These are phyloP conservation scores for Magallana angulata DNA, from an alignment of 1,140 invertebrate genomes.

Conservation along the genomic window DNA sequence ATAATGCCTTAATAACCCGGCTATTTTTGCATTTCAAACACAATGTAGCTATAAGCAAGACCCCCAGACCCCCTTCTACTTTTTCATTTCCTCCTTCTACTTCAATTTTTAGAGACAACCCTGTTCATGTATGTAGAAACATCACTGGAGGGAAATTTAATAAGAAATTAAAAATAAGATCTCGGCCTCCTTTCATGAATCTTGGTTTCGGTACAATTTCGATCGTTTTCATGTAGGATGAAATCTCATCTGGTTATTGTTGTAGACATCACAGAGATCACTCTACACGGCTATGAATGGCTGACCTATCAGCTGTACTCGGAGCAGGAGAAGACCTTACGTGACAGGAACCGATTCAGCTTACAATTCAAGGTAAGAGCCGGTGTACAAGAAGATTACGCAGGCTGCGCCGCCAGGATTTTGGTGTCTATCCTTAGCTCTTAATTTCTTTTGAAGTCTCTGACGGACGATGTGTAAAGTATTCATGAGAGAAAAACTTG, in stretches of 20 bases:
- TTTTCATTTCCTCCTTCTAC: too few relatives aligned
- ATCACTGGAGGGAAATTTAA: too few relatives aligned
- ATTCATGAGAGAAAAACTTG: background rate
- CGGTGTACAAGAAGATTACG: background rate
- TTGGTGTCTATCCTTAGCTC: background rate
- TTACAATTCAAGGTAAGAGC: conserved; percentile 89
- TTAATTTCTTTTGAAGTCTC: background rate
- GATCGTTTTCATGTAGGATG: background rate
- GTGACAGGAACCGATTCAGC: conserved; percentile 91
- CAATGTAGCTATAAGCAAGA: too few relatives aligned
- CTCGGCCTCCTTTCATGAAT: too few relatives aligned
- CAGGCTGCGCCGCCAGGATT: background rate
- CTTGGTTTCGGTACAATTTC: too few relatives aligned
- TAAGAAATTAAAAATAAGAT: too few relatives aligned
- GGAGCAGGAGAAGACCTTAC: conserved; percentile 94
- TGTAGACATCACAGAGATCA: conserved; percentile 86
- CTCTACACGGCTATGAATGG: conserved; percentile 93
- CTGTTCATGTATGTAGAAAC: too few relatives aligned
- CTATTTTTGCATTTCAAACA: too few relatives aligned
- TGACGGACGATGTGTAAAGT: background rate
- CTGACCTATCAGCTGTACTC: conserved; percentile 92
- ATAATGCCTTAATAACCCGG: too few relatives aligned
- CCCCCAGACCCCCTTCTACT: too few relatives aligned
- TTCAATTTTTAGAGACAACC: too few relatives aligned
- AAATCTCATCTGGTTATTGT: background rate